A percentile compares a stretch with the other conserved stretches of the same genome.
Evolutionary conservation across 2,113 vertebrate species (phyloP).

Genomic region (Siniperca chuatsi): DNA sequence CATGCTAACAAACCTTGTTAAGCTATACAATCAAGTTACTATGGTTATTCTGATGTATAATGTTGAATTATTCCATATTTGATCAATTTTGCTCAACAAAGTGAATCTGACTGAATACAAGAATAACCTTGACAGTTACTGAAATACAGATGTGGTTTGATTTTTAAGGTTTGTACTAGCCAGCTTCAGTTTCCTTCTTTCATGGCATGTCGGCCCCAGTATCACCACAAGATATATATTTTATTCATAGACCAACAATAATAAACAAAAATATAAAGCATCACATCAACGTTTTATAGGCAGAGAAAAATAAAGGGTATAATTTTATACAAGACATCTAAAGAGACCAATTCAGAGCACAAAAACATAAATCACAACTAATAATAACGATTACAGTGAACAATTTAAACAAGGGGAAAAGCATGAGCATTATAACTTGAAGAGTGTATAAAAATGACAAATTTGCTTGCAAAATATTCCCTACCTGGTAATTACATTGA

Average conservation of each 20-base stretch:
- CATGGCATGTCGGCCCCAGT: not conserved
- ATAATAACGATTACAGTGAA: slow-evolving; percentile 56
- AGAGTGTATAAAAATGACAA: slow-evolving; percentile 74
- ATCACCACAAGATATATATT: slow-evolving; percentile 70
- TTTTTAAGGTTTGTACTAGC: not conserved
- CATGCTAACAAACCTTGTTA: not conserved
- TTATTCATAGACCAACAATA: slow-evolving; percentile 80
- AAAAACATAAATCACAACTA: slow-evolving; percentile 70
- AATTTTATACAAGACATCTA: slow-evolving; percentile 74
- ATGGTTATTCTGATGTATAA: not conserved
- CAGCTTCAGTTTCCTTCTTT: not conserved
- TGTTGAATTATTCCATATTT: not conserved
- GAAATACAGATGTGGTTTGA: slow-evolving; percentile 19
- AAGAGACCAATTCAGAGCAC: slow-evolving; percentile 60
- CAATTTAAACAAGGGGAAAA: slow-evolving; percentile 52
- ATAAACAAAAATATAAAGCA: slow-evolving; percentile 76
- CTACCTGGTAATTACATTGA: slow-evolving; percentile 58
- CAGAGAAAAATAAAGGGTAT: slow-evolving; percentile 71
- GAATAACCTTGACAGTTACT: not conserved
- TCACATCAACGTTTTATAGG: slow-evolving; percentile 72
- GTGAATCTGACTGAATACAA: not conserved
- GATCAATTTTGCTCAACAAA: not conserved
- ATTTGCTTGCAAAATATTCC: slow-evolving; percentile 69
- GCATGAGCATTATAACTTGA: slow-evolving; percentile 65
- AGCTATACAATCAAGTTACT: not conserved